phyloP scores from a whole-genome alignment of 2,888 invertebrate species.

The Junonia oenone region DNA sequence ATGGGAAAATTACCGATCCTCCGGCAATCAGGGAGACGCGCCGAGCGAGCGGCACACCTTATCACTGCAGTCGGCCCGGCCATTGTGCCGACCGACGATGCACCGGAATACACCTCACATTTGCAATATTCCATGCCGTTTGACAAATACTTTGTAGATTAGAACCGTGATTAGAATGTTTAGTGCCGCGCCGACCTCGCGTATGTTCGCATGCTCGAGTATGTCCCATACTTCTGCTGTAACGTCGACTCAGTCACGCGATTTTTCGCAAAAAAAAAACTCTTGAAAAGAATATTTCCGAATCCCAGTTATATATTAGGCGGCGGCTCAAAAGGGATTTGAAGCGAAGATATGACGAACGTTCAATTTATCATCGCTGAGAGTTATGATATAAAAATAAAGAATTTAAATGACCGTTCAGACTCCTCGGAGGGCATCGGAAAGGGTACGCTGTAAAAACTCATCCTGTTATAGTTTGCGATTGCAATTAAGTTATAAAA shows the following conservation, averaged over 20 bases:
- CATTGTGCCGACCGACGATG: constrained; percentile 47
- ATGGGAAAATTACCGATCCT: constrained; percentile 64
- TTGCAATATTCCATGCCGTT: constrained; percentile 59
- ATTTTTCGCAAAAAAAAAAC: constrained; percentile 10
- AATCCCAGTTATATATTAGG: constrained; percentile 12
- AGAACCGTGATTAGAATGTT: constrained; percentile 55
- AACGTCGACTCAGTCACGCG: constrained; percentile 5
- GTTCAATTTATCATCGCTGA: constrained; percentile 52
- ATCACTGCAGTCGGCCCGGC: constrained; percentile 43
- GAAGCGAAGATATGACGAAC: constrained; percentile 44
- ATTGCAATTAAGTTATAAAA: constrained; percentile 75
- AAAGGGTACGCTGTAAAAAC: constrained; percentile 62
- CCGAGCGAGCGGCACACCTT: constrained; percentile 41
- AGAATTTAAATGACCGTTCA: constrained; percentile 45
- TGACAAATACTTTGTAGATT: constrained; percentile 58
- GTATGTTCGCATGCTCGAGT: constrained; percentile 23
- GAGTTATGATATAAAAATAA: constrained; percentile 63
- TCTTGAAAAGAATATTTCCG: background rate
- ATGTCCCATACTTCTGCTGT: constrained; percentile 13
- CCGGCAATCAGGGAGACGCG: constrained; percentile 44
- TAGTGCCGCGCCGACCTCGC: constrained; percentile 35
- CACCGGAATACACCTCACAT: constrained; percentile 44
- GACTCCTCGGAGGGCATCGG: constrained; percentile 49
- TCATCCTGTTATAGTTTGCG: constrained; percentile 71
- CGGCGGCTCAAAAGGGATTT: constrained; percentile 26